These are phyloP conservation scores for Cheilinus undulatus DNA, from an alignment of 2,113 vertebrate genomes.

Conservation along the genomic window DNA sequence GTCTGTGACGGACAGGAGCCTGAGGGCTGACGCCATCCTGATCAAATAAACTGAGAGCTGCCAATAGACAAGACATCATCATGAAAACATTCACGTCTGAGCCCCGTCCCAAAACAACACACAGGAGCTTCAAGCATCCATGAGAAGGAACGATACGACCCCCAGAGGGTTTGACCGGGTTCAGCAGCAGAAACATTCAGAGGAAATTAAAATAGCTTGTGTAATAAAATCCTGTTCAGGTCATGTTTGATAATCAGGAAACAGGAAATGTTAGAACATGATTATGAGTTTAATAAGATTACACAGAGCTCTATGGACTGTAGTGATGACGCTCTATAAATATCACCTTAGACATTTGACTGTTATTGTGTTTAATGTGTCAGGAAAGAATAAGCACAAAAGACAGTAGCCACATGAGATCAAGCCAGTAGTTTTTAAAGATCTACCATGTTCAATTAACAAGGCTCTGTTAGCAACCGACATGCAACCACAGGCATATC, in stretches of 20 bases:
- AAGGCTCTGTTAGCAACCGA: too few species aligned
- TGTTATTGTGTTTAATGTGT: not conserved
- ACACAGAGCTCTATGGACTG: constrained; percentile 8
- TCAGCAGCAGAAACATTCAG: constrained; percentile 29
- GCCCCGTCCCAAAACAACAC: constrained; percentile 46
- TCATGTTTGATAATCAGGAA: constrained; percentile 63
- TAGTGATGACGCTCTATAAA: constrained; percentile 23
- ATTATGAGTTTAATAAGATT: constrained; percentile 59
- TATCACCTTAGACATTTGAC: constrained; percentile 22
- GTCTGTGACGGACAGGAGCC: constrained; percentile 38
- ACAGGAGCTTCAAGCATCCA: not conserved
- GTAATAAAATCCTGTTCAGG: constrained; percentile 24
- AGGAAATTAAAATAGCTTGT: constrained; percentile 36
- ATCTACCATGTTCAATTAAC: too few species aligned
- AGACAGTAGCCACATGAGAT: too few species aligned
- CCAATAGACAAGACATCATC: constrained; percentile 46
- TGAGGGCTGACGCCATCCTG: constrained; percentile 50
- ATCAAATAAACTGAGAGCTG: constrained; percentile 72
- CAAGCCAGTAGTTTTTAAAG: too few species aligned
- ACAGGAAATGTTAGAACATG: constrained; percentile 49
- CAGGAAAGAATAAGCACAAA: too few species aligned
- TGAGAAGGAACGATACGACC: not conserved
- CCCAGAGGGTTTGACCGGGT: constrained; percentile 4
- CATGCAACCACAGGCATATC: too few species aligned
- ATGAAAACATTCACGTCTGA: constrained; percentile 59